Conservation (phyloP, 2,797 vertebrate species). For the Galagoides demidoff region DNA sequence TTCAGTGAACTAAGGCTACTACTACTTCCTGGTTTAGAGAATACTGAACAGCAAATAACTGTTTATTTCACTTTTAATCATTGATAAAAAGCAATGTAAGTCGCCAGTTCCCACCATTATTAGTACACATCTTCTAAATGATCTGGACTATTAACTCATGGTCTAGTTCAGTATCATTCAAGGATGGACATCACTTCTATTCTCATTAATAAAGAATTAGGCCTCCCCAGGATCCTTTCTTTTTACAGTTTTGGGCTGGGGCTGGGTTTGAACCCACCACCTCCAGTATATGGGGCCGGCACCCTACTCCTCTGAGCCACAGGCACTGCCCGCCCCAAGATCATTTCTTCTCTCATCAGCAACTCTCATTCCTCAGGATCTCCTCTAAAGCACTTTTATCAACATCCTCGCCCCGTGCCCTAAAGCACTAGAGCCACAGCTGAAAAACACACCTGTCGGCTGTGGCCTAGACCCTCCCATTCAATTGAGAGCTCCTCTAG, state of each 20-base stretch:
- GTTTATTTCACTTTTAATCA: conserved; percentile 21
- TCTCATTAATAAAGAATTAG: neutral
- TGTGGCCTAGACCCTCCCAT: fast-evolving
- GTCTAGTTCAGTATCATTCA: too few species aligned
- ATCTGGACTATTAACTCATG: neutral
- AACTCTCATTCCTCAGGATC: neutral
- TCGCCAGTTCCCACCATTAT: neutral
- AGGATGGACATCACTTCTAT: neutral
- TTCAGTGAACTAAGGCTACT: neutral
- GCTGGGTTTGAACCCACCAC: too few species aligned
- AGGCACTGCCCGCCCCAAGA: too few species aligned
- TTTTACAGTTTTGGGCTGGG: too few species aligned
- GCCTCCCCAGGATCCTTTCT: neutral
- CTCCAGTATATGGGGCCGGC: too few species aligned
- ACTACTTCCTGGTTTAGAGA: neutral
- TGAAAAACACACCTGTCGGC: neutral
- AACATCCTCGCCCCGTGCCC: neutral
- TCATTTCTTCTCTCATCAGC: neutral
- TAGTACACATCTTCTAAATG: neutral
- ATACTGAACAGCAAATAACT: neutral
- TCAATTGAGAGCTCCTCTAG: neutral
- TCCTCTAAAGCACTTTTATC: neutral
- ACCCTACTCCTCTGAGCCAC: too few species aligned
- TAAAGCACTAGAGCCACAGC: neutral
- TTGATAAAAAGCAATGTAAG: neutral